Conservation (phyloP, 2,113 vertebrate species). For the Pogonocichla stellata region DNA sequence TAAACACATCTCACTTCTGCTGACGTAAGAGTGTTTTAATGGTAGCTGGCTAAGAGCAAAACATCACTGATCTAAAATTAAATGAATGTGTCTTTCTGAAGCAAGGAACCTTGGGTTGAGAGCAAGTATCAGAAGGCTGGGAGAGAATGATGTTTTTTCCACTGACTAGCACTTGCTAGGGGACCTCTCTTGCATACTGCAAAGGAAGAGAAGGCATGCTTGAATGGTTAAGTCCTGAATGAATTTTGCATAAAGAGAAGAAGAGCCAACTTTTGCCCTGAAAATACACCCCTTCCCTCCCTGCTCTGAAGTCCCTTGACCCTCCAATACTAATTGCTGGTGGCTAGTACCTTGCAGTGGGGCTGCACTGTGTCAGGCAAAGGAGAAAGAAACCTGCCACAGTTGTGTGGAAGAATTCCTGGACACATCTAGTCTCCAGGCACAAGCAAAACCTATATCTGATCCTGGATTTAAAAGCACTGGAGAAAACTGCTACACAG, state of each 20-base stretch:
- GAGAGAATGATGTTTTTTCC: neutral
- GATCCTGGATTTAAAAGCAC: neutral
- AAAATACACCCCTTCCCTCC: neutral
- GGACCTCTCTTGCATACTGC: neutral
- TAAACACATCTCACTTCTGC: neutral
- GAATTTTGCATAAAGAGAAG: slow-evolving; percentile 34
- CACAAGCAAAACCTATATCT: neutral
- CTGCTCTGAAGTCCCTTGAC: neutral
- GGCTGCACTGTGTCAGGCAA: neutral
- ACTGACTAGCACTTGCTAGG: neutral
- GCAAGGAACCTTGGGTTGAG: neutral
- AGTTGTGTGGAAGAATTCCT: neutral
- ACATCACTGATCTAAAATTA: neutral
- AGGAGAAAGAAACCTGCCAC: neutral
- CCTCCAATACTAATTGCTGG: neutral
- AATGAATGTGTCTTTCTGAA: neutral
- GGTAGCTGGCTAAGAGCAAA: neutral
- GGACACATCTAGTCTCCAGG: neutral
- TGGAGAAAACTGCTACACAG: neutral
- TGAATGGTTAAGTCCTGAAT: neutral
- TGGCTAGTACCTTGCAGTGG: neutral
- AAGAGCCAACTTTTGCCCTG: neutral
- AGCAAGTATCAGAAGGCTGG: neutral
- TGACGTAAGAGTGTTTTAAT: neutral
- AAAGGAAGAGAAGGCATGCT: neutral